phyloP scores from a whole-genome alignment of 2,113 vertebrate species.

The Tringa solitaria region DNA sequence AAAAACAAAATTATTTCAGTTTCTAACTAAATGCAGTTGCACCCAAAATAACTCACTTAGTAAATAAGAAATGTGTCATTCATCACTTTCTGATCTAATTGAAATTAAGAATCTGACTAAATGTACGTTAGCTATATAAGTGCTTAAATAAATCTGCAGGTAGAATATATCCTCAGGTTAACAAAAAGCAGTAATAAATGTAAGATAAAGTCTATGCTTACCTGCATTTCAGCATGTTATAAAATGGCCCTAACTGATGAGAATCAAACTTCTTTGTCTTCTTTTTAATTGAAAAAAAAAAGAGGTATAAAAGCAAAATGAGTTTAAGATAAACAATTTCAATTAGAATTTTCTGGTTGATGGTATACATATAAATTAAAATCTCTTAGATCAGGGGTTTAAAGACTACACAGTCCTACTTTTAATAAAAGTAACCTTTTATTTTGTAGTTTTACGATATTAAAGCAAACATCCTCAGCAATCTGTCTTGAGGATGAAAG shows the following conservation, averaged over 20 bases:
- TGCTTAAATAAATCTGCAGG: neutral
- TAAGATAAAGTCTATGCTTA: neutral
- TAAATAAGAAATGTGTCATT: neutral
- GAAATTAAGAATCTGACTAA: neutral
- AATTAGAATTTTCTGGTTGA: neutral
- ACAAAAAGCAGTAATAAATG: neutral
- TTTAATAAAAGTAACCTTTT: conserved; percentile 2
- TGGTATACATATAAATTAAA: neutral
- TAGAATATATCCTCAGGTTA: neutral
- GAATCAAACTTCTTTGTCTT: neutral
- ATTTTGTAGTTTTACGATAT: neutral
- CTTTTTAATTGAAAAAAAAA: neutral
- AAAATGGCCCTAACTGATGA: neutral
- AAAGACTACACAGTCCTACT: neutral
- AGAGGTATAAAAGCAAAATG: neutral
- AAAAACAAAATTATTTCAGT: neutral
- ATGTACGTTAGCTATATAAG: neutral
- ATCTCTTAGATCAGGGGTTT: neutral
- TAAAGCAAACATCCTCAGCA: neutral
- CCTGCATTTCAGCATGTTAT: neutral
- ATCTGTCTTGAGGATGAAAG: conserved; percentile 16
- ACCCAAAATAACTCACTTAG: neutral
- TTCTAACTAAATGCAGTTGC: neutral
- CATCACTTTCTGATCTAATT: neutral
- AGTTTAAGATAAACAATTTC: neutral